These are phyloP conservation scores for Halcyon chelicuti DNA, from an alignment of 2,797 vertebrate species.

Conservation along the genomic window DNA sequence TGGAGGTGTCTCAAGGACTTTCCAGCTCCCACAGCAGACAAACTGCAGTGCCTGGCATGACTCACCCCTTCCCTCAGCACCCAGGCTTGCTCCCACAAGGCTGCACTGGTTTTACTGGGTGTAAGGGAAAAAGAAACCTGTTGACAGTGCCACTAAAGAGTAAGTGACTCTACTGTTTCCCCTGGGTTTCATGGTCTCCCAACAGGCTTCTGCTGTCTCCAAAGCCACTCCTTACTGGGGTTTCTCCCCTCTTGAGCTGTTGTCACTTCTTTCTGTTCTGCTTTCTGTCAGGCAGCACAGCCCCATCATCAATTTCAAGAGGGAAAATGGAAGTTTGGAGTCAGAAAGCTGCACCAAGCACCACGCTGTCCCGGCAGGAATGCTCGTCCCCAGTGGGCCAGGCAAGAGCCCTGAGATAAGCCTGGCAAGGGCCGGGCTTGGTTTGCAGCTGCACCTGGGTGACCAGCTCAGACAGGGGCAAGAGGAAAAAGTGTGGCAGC, in stretches of 20 bases:
- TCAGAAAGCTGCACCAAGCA: neutral
- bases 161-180: neutral
- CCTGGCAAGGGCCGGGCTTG: neutral
- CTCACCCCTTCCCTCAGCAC: neutral
- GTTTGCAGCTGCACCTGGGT: neutral
- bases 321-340: neutral
- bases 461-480: neutral
- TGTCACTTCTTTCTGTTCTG: neutral
- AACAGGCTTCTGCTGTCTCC: neutral
- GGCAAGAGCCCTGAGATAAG: rapidly evolving
- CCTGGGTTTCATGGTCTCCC: neutral
- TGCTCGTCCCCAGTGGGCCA: rapidly evolving
- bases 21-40: neutral
- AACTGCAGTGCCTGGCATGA: neutral
- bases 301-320: neutral
- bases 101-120: neutral
- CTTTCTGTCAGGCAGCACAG: neutral
- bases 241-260: neutral
- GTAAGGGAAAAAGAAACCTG: neutral
- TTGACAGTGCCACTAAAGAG: neutral
- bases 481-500: neutral
- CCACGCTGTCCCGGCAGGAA: neutral
- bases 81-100: neutral
- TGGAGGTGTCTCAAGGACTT: neutral
- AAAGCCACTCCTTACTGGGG: neutral